A percentile compares a stretch with the other conserved stretches of the same genome.
Evolutionary conservation across 2,888 invertebrate genomes (phyloP).

Genomic region (Spilarctia lutea): DNA sequence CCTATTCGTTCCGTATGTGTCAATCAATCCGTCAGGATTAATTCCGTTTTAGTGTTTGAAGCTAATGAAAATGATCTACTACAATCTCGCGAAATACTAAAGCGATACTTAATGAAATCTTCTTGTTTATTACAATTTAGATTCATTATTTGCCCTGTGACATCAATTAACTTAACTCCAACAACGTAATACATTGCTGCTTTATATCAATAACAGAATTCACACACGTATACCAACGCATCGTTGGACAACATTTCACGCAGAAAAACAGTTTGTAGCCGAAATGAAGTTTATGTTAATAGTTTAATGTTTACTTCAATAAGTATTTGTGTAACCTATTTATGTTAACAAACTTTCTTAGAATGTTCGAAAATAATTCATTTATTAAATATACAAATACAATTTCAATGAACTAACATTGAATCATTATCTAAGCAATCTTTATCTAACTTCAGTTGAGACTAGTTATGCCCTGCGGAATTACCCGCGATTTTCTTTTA

Average conservation of each 20-base stretch:
- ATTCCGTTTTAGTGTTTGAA: too few species aligned
- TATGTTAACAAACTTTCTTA: slow-evolving; percentile 11
- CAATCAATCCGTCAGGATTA: too few species aligned
- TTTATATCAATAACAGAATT: slow-evolving; percentile 27
- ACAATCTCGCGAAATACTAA: neutral
- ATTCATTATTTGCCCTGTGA: slow-evolving; percentile 65
- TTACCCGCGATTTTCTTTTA: too few species aligned
- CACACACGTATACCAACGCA: neutral
- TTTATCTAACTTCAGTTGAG: too few species aligned
- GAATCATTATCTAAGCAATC: neutral
- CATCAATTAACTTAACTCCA: slow-evolving; percentile 66
- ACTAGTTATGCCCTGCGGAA: too few species aligned
- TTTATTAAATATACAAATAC: slow-evolving; percentile 1
- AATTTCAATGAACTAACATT: neutral
- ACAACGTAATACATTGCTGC: slow-evolving; percentile 44
- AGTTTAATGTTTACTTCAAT: slow-evolving; percentile 31
- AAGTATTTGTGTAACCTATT: slow-evolving; percentile 29
- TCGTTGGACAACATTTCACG: slow-evolving; percentile 30
- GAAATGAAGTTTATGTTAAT: slow-evolving; percentile 18
- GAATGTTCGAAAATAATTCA: slow-evolving; percentile 7
- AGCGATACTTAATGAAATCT: slow-evolving; percentile 2
- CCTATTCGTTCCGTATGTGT: too few species aligned
- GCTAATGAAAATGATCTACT: too few species aligned
- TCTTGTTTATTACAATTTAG: slow-evolving; percentile 40
- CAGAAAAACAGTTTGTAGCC: neutral